phyloP scores from a whole-genome alignment of 1,140 invertebrate species.

The Drosophila neocordata region DNA sequence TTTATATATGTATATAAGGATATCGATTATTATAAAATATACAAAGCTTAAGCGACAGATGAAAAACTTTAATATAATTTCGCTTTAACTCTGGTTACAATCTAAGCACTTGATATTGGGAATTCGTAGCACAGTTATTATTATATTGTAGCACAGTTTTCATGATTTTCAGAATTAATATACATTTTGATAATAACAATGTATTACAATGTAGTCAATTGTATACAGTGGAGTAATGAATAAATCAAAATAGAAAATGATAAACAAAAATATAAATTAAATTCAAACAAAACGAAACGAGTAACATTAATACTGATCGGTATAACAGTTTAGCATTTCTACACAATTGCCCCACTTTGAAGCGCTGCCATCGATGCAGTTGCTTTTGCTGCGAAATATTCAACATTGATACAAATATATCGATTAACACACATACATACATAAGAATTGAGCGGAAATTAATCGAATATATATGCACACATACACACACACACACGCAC shows the following conservation, averaged over 20 bases:
- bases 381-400: conserved; percentile 7
- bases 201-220: not conserved
- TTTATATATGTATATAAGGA: conserved; percentile 1
- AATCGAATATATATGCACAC: conserved; percentile 16
- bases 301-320: conserved; percentile 46
- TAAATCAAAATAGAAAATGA: conserved; percentile 30
- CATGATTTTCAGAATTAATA: not conserved
- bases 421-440: conserved; percentile 23
- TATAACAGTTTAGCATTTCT: conserved; percentile 60
- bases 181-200: not conserved
- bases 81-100: not conserved
- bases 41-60: conserved; percentile 50
- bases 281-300: no score
- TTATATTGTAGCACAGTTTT: not conserved
- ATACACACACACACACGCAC: conserved; percentile 25
- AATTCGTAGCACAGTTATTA: not conserved
- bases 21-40: conserved; percentile 22
- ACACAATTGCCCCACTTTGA: not conserved
- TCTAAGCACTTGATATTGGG: not conserved
- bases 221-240: not conserved
- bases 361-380: conserved; percentile 10
- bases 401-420: conserved; percentile 23
- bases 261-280: conserved; percentile 18
- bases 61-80: conserved; percentile 4
- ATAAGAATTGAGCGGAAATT: conserved; percentile 12